phyloP scores from a whole-genome alignment of 1,140 invertebrate species.

The Phymorhynchus buccinoides region DNA sequence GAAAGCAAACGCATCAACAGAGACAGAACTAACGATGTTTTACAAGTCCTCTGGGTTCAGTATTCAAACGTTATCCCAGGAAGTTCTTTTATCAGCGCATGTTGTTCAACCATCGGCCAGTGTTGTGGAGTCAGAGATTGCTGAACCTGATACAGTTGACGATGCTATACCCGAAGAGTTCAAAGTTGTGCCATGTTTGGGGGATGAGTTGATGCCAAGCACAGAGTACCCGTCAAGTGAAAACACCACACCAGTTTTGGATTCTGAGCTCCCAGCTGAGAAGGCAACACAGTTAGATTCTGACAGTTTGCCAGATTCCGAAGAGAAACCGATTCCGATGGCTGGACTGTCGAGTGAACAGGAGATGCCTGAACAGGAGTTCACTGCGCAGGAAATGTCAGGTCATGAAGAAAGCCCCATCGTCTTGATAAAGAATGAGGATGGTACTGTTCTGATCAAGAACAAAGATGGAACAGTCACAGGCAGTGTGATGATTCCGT shows the following conservation, averaged over 20 bases:
- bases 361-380: too few species aligned
- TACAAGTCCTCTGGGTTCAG: slow-evolving; percentile 24
- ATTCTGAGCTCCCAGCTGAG: neutral
- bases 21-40: slow-evolving; percentile 45
- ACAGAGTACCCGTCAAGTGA: neutral
- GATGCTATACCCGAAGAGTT: neutral
- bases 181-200: neutral
- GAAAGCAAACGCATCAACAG: slow-evolving; percentile 42
- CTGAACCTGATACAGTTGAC: neutral
- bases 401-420: neutral
- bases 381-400: too few species aligned
- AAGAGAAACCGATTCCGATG: neutral
- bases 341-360: too few species aligned
- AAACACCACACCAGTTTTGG: neutral
- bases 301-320: slow-evolving; percentile 3
- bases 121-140: neutral
- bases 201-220: neutral
- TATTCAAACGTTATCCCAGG: neutral
- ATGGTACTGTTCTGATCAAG: neutral
- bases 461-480: slow-evolving; percentile 16
- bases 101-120: neutral
- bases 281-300: slow-evolving; percentile 21
- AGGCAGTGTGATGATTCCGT: neutral
- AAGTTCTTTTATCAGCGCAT: neutral
- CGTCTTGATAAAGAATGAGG: slow-evolving; percentile 4